Evolutionary conservation across 2,113 vertebrate genomes (phyloP), one percentile per base, ranked within the genome.

Genomic region (Hypocryptadius cinnamomeus): DNA sequence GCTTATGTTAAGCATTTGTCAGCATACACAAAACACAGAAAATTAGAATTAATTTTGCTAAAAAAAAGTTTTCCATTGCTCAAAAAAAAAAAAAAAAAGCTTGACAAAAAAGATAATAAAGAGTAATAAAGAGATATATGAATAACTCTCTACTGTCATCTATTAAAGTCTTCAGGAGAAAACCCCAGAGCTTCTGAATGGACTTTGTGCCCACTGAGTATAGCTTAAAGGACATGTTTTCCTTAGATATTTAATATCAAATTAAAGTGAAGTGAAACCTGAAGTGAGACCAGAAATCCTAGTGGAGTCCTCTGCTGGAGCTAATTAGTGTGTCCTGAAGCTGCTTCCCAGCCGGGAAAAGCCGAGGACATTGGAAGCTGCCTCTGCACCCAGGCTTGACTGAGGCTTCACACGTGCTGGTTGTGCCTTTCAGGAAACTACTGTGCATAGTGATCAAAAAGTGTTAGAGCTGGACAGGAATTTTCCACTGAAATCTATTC

Each of bases 361-460:
- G 24, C 45, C 42, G 16, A 65, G 33, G 19, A 14, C 7, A 3
- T 30, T 47, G 50, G 63, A 27, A 85, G 33, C 25, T 66, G 37
- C 33, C 44, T n/a, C 47, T 3, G 0, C 3, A 2, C 6, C 28
- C 2, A 1, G 64, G 21, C 35, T 87, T 30, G 37, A 13, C 33
- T 0, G 2, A 80, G 60, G n/a, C 56, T 71, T 90, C 28, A 31
- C 33, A 15, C 0, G 2, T 8, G 5, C 23, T 23, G 44, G 9
- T 5, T 37, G 24, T n/a, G 15, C 48, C 77, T 53, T 53, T 47
- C 53, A 65, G 60, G 31, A 81, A 68, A 25, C 27, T 28, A 1
- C 33, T 10, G 37, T n/a, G 57, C 47, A 23, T 6, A 48, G 40
- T 2, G 11, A 45, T 11, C 33, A 50, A 40, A 40, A 31, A 17